Conservation (phyloP, 2,797 vertebrate species). For the Erethizon dorsatum region DNA sequence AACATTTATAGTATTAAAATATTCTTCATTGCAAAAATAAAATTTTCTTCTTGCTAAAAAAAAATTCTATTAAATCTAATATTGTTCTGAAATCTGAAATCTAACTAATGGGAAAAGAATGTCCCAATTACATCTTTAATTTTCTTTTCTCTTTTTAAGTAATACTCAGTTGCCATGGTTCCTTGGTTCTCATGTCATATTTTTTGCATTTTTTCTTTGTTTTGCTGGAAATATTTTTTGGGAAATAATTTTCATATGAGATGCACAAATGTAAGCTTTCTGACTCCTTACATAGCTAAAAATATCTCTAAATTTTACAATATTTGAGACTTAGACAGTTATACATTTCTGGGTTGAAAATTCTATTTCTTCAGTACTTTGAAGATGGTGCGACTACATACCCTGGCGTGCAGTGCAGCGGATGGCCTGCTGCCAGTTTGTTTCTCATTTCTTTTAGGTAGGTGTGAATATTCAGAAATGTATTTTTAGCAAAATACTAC, state of each 20-base stretch:
- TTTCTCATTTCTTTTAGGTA: slow-evolving; percentile 2
- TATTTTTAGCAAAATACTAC: slow-evolving; percentile 45
- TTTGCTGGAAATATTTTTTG: slow-evolving; percentile 17
- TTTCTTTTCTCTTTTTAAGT: slow-evolving; percentile 37
- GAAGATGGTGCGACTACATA: not conserved
- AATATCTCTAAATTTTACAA: slow-evolving; percentile 8
- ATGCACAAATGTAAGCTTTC: slow-evolving; percentile 22
- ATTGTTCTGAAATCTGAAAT: slow-evolving; percentile 23
- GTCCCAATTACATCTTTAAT: not conserved
- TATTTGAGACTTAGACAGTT: slow-evolving; percentile 13
- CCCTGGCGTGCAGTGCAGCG: not conserved
- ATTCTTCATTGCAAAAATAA: slow-evolving; percentile 39
- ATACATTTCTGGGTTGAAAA: not conserved
- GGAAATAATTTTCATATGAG: slow-evolving; percentile 39
- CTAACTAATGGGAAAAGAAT: not conserved
- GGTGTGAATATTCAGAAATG: not conserved
- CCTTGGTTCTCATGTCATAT: not conserved
- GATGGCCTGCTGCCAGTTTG: not conserved
- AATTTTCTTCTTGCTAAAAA: not conserved
- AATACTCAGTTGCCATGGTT: slow-evolving; percentile 57
- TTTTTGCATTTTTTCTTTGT: slow-evolving; percentile 11
- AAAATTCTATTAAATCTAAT: not conserved
- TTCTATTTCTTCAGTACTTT: not conserved
- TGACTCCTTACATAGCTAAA: not conserved
- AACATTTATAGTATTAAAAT: not conserved